Evolutionary conservation across 2,113 vertebrate genomes (phyloP), one percentile per base, ranked within the genome.

Genomic region (Tringa solitaria): DNA sequence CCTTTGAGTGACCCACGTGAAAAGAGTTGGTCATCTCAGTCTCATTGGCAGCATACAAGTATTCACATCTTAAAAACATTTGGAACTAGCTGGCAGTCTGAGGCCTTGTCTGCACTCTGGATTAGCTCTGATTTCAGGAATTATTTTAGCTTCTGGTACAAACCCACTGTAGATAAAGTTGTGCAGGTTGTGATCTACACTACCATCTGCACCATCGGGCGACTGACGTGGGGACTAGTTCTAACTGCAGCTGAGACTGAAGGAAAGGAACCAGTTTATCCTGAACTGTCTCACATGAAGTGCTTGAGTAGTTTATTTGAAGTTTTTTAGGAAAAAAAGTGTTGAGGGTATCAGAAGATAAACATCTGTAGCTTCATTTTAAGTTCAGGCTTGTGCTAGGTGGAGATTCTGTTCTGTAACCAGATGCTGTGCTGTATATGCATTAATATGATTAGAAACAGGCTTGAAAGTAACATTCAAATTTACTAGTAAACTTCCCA

Each of bases 101-200:
- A 84, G 61, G 32, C 41, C 76, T 90, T 75, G 73, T 87, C 90
- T 96, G 84, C 41, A 28, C 80, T 84, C 57, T 64, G 90, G 77
- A 84, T 92, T 92, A 92, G 43, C 64, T 92, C 60, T 87, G 76
- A 89, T 93, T 95, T 95, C 83, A 89, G 57, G 64, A 94, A 84
- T 87, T 72, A 63, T 88, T 96, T 92, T 77, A 87, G 79, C 90
- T 94, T 88, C 87, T 96, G 87, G 60, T 96, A 63, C 75, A 88
- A 86, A 63, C 26, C 8, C 17, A 39, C 70, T 30, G 23, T 41
- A 84, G 67, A 32, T 60, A 72, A 65, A 35, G 30, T 39, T 59
- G 61, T 60, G 75, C 51, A 39, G 43, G 41, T 48, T 37, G 68
- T 84, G 77, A 69, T 87, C 63, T 90, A 2, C 1, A 3, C 80